phyloP scores from a whole-genome alignment of 1,140 invertebrate species.

The Mamestra configurata region DNA sequence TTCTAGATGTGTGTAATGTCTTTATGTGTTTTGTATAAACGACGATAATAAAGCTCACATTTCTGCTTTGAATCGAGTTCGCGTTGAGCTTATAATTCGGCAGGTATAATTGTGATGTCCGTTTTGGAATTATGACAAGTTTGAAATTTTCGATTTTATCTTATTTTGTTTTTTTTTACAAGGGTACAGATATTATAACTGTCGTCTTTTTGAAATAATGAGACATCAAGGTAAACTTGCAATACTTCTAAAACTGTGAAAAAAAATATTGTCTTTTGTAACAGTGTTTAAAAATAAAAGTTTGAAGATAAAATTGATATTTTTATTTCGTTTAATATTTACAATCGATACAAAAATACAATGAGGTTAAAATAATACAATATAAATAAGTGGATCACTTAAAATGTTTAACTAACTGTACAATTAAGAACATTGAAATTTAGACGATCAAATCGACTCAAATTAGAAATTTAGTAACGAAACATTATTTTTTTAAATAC shows the following conservation, averaged over 20 bases:
- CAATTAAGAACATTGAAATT: slow-evolving; percentile 23
- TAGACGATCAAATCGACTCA: slow-evolving; percentile 24
- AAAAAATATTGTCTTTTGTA: slow-evolving; percentile 30
- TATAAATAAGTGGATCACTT: slow-evolving; percentile 27
- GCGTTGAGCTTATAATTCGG: no score
- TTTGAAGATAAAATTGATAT: not conserved
- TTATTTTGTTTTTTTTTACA: slow-evolving; percentile 33
- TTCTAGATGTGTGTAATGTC: not conserved
- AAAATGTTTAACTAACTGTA: not conserved
- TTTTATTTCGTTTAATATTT: slow-evolving; percentile 29
- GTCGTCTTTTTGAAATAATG: slow-evolving; percentile 10
- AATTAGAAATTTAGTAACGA: slow-evolving; percentile 10
- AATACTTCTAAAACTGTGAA: slow-evolving; percentile 18
- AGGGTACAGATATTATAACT: slow-evolving; percentile 4
- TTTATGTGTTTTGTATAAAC: not conserved
- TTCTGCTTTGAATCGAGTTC: not conserved
- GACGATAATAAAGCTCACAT: not conserved
- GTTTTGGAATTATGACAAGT: slow-evolving; percentile 11
- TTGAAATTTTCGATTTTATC: slow-evolving; percentile 3
- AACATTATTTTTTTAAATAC: slow-evolving; percentile 2
- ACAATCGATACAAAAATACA: slow-evolving; percentile 34
- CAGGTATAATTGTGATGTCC: slow-evolving; percentile 16
- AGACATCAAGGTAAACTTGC: slow-evolving; percentile 13
- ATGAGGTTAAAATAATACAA: slow-evolving; percentile 13
- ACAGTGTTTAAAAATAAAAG: slow-evolving; percentile 33